Percentiles rank a stretch among this genome's conserved stretches.
Evolutionary conservation across 2,888 invertebrate genomes (phyloP).

Genomic region (Rhamphomyia laevipes): DNA sequence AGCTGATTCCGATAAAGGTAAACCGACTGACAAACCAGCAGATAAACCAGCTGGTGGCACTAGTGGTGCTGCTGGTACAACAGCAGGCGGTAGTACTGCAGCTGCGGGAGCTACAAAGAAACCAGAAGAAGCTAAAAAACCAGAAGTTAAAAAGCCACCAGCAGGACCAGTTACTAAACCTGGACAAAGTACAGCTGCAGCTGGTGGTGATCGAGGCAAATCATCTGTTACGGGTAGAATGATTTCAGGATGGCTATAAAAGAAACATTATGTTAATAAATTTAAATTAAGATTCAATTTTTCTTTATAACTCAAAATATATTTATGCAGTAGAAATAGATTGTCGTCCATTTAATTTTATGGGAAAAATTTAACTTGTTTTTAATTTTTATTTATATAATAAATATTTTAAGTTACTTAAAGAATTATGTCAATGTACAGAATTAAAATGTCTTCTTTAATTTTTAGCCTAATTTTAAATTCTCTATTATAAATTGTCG

Average conservation of each 20-base stretch:
- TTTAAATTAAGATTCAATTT: background rate
- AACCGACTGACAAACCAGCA: slow-evolving; percentile 17
- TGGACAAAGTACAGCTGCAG: slow-evolving; percentile 35
- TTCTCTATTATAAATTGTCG: no score
- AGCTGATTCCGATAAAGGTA: slow-evolving; percentile 19
- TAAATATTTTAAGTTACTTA: no score
- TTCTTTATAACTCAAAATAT: no score
- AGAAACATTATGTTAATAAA: background rate
- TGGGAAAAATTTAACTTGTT: no score
- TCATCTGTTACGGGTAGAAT: slow-evolving; percentile 62
- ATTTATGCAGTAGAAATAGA: no score
- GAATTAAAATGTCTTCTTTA: no score
- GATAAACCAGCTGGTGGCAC: slow-evolving; percentile 18
- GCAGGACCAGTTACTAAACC: slow-evolving; percentile 30
- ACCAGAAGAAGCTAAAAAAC: slow-evolving; percentile 13
- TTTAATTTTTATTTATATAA: no score
- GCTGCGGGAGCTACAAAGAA: slow-evolving; percentile 6
- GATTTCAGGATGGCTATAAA: slow-evolving; percentile 61
- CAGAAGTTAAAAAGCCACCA: slow-evolving; percentile 27
- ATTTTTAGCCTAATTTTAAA: no score
- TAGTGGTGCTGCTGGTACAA: slow-evolving; percentile 16
- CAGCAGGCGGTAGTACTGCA: slow-evolving; percentile 14
- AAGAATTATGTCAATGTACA: no score
- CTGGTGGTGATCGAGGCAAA: slow-evolving; percentile 47
- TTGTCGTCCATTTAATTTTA: no score